phyloP scores from a whole-genome alignment of 1,140 invertebrate genomes.

The Palaemon carinicauda region DNA sequence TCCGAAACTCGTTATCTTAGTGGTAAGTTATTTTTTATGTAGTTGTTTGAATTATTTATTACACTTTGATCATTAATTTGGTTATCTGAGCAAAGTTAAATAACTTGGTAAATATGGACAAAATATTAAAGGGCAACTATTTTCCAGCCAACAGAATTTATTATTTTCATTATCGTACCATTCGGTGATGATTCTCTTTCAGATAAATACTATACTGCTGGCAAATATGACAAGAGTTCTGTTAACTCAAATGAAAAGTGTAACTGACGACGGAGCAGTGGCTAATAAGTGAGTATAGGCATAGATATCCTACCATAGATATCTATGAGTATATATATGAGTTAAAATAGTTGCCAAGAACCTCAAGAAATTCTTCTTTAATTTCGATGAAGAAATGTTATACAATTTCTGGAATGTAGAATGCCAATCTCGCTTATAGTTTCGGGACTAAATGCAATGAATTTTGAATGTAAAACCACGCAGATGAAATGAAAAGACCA shows the following conservation, averaged over 20 bases:
- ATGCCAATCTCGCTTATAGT: too few species aligned
- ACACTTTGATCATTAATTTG: neutral
- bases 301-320: too few species aligned
- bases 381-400: too few species aligned
- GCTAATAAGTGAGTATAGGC: constrained; percentile 51
- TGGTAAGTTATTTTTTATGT: constrained; percentile 39
- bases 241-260: neutral
- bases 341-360: too few species aligned
- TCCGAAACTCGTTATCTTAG: constrained; percentile 68
- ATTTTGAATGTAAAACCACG: too few species aligned
- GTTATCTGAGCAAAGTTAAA: neutral
- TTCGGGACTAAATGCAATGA: too few species aligned
- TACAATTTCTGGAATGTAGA: too few species aligned
- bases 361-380: too few species aligned
- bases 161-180: neutral
- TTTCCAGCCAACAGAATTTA: neutral
- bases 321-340: too few species aligned
- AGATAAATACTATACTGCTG: constrained; percentile 30
- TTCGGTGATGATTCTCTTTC: neutral
- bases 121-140: neutral
- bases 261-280: neutral
- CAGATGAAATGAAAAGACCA: too few species aligned
- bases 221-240: constrained; percentile 21
- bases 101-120: neutral
- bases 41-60: neutral